Evolutionary conservation across 2,113 vertebrate genomes (phyloP), one percentile per base, ranked within the genome.

Genomic region (Lepisosteus osseus): DNA sequence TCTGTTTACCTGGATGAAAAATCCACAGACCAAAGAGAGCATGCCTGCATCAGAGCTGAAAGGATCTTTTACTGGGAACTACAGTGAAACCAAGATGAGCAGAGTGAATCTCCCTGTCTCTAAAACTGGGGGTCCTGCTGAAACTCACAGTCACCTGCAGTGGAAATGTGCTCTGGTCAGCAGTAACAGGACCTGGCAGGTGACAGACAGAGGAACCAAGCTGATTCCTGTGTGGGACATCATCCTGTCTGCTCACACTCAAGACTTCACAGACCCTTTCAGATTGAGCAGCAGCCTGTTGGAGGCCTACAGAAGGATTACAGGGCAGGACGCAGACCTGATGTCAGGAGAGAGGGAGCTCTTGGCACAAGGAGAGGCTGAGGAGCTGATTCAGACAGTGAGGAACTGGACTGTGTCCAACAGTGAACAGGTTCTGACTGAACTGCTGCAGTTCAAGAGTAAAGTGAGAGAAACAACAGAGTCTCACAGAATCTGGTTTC

Each of bases 181-280:
- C 1, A 83, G 40, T 62, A 91, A 87, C 70, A 59, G 74, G 54
- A 87, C 79, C 1, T 90, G 86, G 88, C 70, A 44, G 29, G 69
- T 92, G 6, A 88, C 88, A 0, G 88, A 91, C 71, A 70, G 77
- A 1, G 82, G 84, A 5, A 62, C 65, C 57, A 61, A 78, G 3
- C 71, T 92, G 61, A 66, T 86, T 5, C 88, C 88, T 0, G 69
- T 90, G 54, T 89, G 89, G 89, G 83, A 90, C 0, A 12, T 91
- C 3, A 79, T 89, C 67, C 64, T 73, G 29, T 54, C 0, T 13
- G 85, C 61, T 2, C 89, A 92, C 67, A 67, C 4, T 13, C 1
- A 0, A 0, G 72, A 87, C 17, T 92, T 92, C 67, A 42, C 73
- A 6, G 64, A 89, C 0, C 0, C 0, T 2, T 0, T 0, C 29